Conservation (phyloP, 2,113 vertebrate species). For the Alligator sinensis region DNA sequence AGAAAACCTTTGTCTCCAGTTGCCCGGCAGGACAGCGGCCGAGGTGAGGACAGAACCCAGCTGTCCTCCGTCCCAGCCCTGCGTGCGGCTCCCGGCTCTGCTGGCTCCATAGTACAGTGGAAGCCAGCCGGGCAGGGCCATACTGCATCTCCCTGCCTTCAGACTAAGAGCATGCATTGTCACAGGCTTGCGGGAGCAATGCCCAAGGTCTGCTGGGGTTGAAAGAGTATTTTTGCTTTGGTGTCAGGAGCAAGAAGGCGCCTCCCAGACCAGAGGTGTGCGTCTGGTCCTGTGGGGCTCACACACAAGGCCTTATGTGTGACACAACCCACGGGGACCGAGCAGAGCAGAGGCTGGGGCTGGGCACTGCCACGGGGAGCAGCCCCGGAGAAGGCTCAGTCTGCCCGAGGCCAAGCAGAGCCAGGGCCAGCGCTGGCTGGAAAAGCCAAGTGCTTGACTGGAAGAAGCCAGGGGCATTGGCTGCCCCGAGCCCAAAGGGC, state of each 20-base stretch:
- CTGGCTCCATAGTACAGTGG: not conserved
- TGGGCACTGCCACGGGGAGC: not conserved
- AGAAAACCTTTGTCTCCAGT: not conserved
- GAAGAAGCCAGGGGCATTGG: not conserved
- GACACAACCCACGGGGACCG: not conserved
- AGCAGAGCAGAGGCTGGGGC: not conserved
- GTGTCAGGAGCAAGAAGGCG: not conserved
- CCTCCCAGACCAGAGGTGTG: not conserved
- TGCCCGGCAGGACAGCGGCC: not conserved
- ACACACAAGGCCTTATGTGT: not conserved
- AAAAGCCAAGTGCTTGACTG: rapidly evolving
- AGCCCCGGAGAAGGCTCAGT: not conserved
- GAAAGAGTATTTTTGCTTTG: not conserved
- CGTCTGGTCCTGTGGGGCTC: not conserved
- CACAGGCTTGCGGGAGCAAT: not conserved
- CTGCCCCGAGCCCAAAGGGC: not conserved
- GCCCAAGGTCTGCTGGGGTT: not conserved
- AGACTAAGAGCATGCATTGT: not conserved
- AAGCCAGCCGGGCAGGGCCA: no score
- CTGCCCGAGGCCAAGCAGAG: not conserved
- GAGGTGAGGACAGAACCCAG: not conserved
- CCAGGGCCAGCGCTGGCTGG: not conserved
- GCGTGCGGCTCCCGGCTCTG: not conserved
- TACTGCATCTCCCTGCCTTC: no score
- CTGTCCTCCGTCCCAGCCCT: not conserved